Evolutionary conservation across 2,797 vertebrate genomes (phyloP), one percentile per base, ranked within the genome.

Genomic region (Pempheris klunzingeri): DNA sequence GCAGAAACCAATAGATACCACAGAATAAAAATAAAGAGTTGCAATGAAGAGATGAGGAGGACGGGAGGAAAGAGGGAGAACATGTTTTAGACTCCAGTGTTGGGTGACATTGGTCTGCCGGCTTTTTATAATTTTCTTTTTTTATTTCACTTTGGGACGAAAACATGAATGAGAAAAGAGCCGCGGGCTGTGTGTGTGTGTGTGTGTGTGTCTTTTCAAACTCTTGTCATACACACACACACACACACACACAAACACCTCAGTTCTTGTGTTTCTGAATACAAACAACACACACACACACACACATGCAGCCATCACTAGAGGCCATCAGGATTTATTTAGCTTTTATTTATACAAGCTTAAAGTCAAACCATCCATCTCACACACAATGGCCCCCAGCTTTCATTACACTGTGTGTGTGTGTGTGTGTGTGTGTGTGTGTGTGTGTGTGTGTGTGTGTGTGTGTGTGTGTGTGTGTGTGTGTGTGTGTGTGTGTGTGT

Each of bases 321-420:
- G 78, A 87, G 90, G 90, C 90, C 81, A 86, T 89, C 88, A 82
- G 72, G 80, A 87, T 93, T 92, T 92, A 92, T 92, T 93, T 92
- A 88, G 87, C 87, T 89, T 91, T 92, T 92, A 92, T 93, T 92
- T 92, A 92, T 91, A 92, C 89, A 92, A 90, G 90, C 90, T 92
- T 90, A 82, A 87, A 93, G 90, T 91, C 90, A 89, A 85, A 84
- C 90, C 91, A 91, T 92, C 90, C 90, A 91, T 91, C 92, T 92
- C 84, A 66, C 80, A 86, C 85, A 86, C 85, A 83, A 60, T 55
- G 82, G 89, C 89, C 90, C 60, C 46, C 65, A 90, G 91, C 89
- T 77, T 83, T 83, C 90, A 90, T 92, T 92, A 92, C 77, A 13
- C 2, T 49, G 78, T 73, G 77, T 77, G 65, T 81, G 76, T 78